Percentiles rank a stretch among this genome's conserved stretches.
Evolutionary conservation across 2,797 vertebrate species (phyloP).

Genomic region (Amblyraja radiata): DNA sequence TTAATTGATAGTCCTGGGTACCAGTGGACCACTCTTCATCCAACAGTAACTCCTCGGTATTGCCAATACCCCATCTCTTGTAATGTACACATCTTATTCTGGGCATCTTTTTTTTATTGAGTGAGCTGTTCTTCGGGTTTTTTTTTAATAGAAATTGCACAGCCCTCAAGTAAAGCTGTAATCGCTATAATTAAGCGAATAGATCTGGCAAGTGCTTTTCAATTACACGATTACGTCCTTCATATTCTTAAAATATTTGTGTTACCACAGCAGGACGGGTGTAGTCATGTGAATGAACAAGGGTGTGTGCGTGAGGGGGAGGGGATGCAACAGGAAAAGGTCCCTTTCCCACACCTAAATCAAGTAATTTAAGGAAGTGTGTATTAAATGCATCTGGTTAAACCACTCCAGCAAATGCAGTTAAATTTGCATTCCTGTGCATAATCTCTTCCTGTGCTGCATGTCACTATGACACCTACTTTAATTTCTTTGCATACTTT

Average conservation of each 20-base stretch:
- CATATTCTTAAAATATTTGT: neutral
- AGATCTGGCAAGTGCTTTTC: too few species aligned
- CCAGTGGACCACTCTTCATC: neutral
- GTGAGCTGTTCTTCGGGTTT: neutral
- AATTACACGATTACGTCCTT: neutral
- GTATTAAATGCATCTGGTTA: too few species aligned
- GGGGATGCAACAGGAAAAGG: too few species aligned
- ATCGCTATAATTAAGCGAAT: neutral
- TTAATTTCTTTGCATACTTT: neutral
- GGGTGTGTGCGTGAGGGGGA: too few species aligned
- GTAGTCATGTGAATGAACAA: too few species aligned
- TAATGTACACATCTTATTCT: neutral
- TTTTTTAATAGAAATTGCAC: neutral
- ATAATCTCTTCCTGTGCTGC: neutral
- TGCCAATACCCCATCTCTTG: neutral
- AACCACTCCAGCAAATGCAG: too few species aligned
- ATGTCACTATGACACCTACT: neutral
- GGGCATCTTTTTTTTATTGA: neutral
- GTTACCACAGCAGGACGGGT: neutral
- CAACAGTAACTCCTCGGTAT: neutral
- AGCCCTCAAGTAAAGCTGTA: neutral
- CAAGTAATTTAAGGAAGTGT: too few species aligned
- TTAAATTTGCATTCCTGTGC: too few species aligned
- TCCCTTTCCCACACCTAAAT: too few species aligned
- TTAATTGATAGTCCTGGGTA: neutral